Conservation (phyloP, 2,797 vertebrate species). For the Natrix natrix region DNA sequence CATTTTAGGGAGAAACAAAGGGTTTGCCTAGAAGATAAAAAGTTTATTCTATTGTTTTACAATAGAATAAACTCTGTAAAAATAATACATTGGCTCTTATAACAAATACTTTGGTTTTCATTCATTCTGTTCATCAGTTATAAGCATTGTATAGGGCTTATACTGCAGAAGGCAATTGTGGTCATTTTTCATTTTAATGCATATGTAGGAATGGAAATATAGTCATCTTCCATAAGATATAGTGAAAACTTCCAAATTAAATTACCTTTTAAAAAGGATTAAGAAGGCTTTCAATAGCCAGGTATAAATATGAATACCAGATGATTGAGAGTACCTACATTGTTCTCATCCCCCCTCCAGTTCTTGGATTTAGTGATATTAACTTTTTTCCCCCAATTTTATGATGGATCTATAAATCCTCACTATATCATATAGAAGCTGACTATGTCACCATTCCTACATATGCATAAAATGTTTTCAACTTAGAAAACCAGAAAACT, state of each 20-base stretch:
- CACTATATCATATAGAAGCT: background rate
- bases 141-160: background rate
- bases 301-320: background rate
- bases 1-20: slow-evolving; percentile 57
- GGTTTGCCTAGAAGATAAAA: slow-evolving; percentile 58
- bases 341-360: background rate
- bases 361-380: background rate
- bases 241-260: background rate
- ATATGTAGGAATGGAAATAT: background rate
- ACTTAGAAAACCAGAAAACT: background rate
- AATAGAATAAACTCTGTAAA: background rate
- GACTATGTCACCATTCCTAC: background rate
- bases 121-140: background rate
- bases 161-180: background rate
- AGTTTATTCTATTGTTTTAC: slow-evolving; percentile 56
- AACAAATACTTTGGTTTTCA: background rate
- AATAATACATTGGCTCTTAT: background rate
- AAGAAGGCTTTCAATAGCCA: background rate
- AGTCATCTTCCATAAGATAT: background rate
- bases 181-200: background rate
- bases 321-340: background rate
- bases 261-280: background rate
- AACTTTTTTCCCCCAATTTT: background rate
- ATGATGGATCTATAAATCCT: background rate
- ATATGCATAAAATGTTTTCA: background rate